Conservation (phyloP, 2,113 vertebrate genomes). For the Cairina moschata region DNA sequence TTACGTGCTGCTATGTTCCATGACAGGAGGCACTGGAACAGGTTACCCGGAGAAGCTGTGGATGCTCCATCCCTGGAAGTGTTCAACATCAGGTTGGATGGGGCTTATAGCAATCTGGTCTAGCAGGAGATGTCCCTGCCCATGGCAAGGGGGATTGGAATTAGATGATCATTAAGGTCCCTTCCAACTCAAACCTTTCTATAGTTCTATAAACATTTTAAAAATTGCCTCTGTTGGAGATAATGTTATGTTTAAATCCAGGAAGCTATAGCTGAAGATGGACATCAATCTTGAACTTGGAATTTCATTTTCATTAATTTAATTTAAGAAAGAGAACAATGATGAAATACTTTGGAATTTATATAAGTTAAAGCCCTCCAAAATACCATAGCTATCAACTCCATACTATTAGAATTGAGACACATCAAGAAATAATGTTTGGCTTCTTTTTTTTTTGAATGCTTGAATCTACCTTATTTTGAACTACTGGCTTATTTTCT, state of each 20-base stretch:
- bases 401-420: neutral
- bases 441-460: neutral
- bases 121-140: too few species aligned
- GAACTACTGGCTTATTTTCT: neutral
- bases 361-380: neutral
- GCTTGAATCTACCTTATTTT: neutral
- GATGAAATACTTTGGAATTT: neutral
- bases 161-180: too few species aligned
- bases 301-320: neutral
- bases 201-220: neutral
- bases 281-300: neutral
- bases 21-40: too few species aligned
- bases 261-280: neutral
- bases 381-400: neutral
- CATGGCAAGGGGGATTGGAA: too few species aligned
- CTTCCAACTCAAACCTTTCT: too few species aligned
- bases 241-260: neutral
- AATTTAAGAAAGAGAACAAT: neutral
- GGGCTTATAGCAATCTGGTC: too few species aligned
- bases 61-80: too few species aligned
- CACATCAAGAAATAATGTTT: neutral
- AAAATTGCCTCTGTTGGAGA: neutral
- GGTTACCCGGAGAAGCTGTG: too few species aligned
- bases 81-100: too few species aligned
- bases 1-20: neutral